Evolutionary conservation across 2,888 invertebrate genomes (phyloP).

Genomic region (Entomobrya proxima): DNA sequence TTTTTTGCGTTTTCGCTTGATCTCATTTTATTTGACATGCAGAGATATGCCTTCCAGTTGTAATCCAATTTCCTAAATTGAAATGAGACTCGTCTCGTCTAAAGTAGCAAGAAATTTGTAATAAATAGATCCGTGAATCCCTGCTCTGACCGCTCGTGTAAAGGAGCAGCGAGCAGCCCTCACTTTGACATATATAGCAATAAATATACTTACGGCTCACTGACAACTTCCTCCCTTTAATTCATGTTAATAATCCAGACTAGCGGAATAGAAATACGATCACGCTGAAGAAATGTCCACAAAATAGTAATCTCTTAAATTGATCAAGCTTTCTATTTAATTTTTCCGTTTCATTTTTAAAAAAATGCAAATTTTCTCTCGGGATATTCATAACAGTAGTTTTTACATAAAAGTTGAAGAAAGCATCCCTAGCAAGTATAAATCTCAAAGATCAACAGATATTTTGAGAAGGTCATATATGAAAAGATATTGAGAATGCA

Average conservation of each 20-base stretch:
- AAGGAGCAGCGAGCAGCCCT: neutral
- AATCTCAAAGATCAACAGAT: conserved; percentile 51
- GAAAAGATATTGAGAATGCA: conserved; percentile 60
- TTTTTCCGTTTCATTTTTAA: neutral
- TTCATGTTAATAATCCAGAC: neutral
- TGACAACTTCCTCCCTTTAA: neutral
- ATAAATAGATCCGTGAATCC: conserved; percentile 41
- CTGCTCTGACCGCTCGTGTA: conserved; percentile 41
- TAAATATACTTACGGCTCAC: neutral
- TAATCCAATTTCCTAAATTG: conserved; percentile 67
- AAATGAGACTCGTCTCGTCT: conserved; percentile 17
- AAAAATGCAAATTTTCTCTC: neutral
- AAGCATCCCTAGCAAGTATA: neutral
- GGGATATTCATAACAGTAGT: neutral
- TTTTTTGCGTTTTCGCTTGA: conserved; percentile 44
- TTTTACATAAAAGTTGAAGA: neutral
- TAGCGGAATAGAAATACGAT: neutral
- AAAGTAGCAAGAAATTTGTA: conserved; percentile 44
- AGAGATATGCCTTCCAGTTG: neutral
- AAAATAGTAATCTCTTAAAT: conserved; percentile 5
- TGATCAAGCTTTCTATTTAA: neutral
- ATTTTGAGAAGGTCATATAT: conserved; percentile 60
- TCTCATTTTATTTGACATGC: conserved; percentile 62
- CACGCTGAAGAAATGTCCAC: neutral
- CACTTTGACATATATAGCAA: neutral